A percentile compares a stretch with the other conserved stretches of the same genome.
phyloP scores from a whole-genome alignment of 2,113 vertebrate genomes.

The Callorhinus ursinus region DNA sequence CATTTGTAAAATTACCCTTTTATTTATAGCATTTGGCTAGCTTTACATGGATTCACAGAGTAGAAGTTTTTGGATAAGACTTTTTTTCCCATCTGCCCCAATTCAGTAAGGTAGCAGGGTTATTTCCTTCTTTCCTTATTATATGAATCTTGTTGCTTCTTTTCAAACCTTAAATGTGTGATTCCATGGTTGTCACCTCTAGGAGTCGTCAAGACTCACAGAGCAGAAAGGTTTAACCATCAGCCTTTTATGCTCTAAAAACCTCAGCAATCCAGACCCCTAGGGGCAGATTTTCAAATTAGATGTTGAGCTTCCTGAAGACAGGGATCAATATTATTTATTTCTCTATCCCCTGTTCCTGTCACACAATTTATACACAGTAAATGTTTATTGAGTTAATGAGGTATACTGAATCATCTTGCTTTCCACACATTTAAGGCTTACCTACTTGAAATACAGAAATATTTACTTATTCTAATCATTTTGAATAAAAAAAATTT shows the following conservation, averaged over 20 bases:
- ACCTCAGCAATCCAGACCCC: not conserved
- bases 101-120: not conserved
- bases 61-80: not conserved
- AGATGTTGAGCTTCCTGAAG: slow-evolving; percentile 59
- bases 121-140: not conserved
- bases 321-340: slow-evolving; percentile 60
- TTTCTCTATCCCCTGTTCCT: slow-evolving; percentile 46
- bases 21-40: not conserved
- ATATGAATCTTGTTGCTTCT: not conserved
- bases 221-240: slow-evolving; percentile 23
- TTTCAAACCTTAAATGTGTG: not conserved
- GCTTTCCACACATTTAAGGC: slow-evolving; percentile 2
- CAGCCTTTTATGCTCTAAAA: slow-evolving; percentile 53
- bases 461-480: not conserved
- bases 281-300: not conserved
- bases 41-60: not conserved
- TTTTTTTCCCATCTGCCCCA: not conserved
- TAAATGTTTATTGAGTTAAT: slow-evolving; percentile 66
- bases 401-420: slow-evolving; percentile 18
- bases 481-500: slow-evolving; percentile 47
- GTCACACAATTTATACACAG: slow-evolving; percentile 58
- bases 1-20: not conserved
- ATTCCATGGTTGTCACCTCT: slow-evolving; percentile 23
- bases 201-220: slow-evolving; percentile 38
- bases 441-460: not conserved